Percentiles rank a stretch among this genome's conserved stretches.
Evolutionary conservation across 2,113 vertebrate species (phyloP).

Genomic region (Tor tambroides): DNA sequence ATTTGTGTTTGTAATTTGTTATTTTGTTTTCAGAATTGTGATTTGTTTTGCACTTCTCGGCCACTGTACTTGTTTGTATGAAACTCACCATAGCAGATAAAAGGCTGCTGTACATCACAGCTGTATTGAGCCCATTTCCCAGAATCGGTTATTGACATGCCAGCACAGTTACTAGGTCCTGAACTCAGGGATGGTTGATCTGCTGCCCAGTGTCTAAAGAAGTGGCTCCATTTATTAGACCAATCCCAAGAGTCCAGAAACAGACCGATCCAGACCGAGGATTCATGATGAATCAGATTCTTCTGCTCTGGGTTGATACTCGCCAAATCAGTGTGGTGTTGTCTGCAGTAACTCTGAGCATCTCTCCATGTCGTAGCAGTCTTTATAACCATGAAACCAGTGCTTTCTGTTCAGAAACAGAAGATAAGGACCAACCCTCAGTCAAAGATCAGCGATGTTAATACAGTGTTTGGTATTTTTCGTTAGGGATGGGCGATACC

Average conservation of each 20-base stretch:
- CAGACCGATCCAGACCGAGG: conserved; percentile 41
- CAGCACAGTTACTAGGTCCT: too few relatives aligned
- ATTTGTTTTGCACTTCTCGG: too few relatives aligned
- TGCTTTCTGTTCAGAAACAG: conserved; percentile 27
- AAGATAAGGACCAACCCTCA: not conserved
- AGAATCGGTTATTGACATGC: too few relatives aligned
- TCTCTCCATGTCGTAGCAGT: not conserved
- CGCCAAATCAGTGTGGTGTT: conserved; percentile 42
- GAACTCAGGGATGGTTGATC: not conserved
- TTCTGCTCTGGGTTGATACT: not conserved
- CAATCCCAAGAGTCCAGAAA: conserved; percentile 29
- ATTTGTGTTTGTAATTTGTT: too few relatives aligned
- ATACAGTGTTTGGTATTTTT: too few relatives aligned
- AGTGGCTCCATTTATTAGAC: not conserved
- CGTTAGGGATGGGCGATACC: too few relatives aligned
- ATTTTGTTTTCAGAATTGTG: too few relatives aligned
- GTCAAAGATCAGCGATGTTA: not conserved
- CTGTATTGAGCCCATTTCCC: too few relatives aligned
- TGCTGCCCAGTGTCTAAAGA: conserved; percentile 33
- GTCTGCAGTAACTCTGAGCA: conserved; percentile 45
- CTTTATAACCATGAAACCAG: not conserved
- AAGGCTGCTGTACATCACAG: too few relatives aligned
- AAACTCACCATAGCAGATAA: too few relatives aligned
- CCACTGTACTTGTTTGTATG: too few relatives aligned
- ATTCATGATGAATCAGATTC: not conserved